Conservation (phyloP, 2,888 invertebrate species). For the Drosophila limbata region DNA sequence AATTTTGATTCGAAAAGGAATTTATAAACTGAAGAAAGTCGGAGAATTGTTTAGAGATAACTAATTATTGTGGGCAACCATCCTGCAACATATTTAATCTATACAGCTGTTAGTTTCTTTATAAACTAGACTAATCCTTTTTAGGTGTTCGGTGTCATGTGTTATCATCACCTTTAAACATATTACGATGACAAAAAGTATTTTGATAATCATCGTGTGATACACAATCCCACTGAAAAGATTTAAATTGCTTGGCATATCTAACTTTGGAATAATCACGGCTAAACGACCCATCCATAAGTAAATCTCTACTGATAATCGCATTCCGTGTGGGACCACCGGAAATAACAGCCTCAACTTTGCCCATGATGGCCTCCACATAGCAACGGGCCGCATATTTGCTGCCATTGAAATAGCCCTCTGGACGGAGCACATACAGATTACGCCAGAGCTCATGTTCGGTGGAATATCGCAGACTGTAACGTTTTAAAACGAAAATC, state of each 20-base stretch:
- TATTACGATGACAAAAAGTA: slow-evolving; percentile 15
- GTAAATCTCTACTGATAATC: not conserved
- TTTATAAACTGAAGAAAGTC: not conserved
- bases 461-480: slow-evolving; percentile 8
- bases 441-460: slow-evolving; percentile 13
- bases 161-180: slow-evolving; percentile 31
- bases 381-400: slow-evolving; percentile 52
- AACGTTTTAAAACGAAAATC: slow-evolving; percentile 24
- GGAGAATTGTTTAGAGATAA: not conserved
- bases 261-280: slow-evolving; percentile 45
- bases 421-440: slow-evolving; percentile 33
- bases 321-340: slow-evolving; percentile 24
- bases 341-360: slow-evolving; percentile 48
- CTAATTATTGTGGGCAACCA: not conserved
- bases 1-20: not conserved
- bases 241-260: slow-evolving; percentile 32
- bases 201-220: slow-evolving; percentile 29
- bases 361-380: slow-evolving; percentile 6
- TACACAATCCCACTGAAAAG: slow-evolving; percentile 45
- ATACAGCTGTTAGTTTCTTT: not conserved
- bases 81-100: not conserved
- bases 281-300: slow-evolving; percentile 55
- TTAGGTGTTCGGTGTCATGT: not conserved
- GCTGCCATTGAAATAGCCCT: not conserved
- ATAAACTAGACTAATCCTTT: not conserved